A percentile compares a stretch with the other conserved stretches of the same genome.
Conservation (phyloP, 2,797 vertebrate genomes). For the Sebastes cheni region DNA sequence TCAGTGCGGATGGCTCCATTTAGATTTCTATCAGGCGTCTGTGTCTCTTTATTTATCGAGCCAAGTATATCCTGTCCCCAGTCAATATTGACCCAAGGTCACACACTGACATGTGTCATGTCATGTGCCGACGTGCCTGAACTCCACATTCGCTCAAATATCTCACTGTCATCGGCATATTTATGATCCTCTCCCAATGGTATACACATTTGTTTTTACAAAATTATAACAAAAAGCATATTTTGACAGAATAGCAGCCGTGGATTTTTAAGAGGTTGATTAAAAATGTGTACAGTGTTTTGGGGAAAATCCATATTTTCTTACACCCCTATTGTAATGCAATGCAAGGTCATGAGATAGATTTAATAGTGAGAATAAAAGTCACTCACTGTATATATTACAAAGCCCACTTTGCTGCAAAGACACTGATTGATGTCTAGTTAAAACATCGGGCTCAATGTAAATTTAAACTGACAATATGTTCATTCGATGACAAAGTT, state of each 20-base stretch:
- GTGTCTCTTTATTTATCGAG: constrained; percentile 50
- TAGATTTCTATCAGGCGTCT: constrained; percentile 46
- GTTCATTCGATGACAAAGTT: constrained; percentile 6
- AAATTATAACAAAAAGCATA: not conserved
- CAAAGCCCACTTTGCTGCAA: not conserved
- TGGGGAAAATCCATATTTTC: too few relatives aligned
- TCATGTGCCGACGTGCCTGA: not conserved
- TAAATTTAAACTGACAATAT: not conserved
- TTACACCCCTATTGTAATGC: not conserved
- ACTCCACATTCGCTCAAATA: constrained; percentile 1
- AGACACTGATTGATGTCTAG: not conserved
- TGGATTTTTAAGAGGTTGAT: too few relatives aligned
- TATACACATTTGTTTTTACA: not conserved
- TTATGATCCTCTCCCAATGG: not conserved
- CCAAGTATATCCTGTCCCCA: constrained; percentile 28
- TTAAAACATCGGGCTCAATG: not conserved
- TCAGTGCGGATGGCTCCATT: constrained; percentile 25
- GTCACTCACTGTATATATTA: not conserved
- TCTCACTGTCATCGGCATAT: not conserved
- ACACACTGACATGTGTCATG: constrained; percentile 29
- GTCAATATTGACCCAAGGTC: constrained; percentile 51
- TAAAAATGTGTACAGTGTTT: too few relatives aligned
- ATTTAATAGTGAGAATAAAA: not conserved
- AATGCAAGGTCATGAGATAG: not conserved
- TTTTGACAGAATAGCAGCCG: not conserved